Percentiles rank a stretch among this genome's conserved stretches.
These are phyloP conservation scores for Cavia aperea DNA, from an alignment of 2,113 vertebrate genomes.

Conservation along the genomic window DNA sequence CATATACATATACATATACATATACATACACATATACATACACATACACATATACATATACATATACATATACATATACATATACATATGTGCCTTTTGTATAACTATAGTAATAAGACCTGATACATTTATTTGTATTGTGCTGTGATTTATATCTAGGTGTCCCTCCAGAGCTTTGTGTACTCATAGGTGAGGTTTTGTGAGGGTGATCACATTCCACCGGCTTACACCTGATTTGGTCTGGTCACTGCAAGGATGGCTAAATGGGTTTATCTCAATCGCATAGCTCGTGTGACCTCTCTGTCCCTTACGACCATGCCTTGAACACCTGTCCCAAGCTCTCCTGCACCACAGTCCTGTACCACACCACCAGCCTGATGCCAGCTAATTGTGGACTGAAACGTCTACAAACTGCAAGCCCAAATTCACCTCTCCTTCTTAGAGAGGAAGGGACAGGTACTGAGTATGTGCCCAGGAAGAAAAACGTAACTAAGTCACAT, in stretches of 20 bases:
- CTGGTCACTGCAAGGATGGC: neutral
- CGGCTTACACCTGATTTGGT: too few species aligned
- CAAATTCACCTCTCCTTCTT: neutral
- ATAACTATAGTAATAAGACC: neutral
- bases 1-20: neutral
- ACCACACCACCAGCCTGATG: neutral
- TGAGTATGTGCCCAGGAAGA: neutral
- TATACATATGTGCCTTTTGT: neutral
- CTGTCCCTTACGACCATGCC: neutral
- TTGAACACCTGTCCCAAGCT: neutral
- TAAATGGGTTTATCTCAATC: neutral
- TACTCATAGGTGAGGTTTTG: neutral
- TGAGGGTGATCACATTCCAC: neutral
- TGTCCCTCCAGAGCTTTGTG: neutral
- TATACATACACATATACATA: accelerated
- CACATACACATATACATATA: neutral
- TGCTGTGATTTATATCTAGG: neutral
- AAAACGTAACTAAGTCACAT: neutral
- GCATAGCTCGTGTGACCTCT: neutral
- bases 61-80: neutral
- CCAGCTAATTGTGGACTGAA: neutral
- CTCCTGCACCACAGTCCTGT: neutral
- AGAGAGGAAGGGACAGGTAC: neutral
- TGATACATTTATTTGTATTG: neutral
- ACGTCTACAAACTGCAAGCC: neutral